Base-by-base conservation (phyloP, 2,888 invertebrate genomes). In the Timema podura region DNA sequence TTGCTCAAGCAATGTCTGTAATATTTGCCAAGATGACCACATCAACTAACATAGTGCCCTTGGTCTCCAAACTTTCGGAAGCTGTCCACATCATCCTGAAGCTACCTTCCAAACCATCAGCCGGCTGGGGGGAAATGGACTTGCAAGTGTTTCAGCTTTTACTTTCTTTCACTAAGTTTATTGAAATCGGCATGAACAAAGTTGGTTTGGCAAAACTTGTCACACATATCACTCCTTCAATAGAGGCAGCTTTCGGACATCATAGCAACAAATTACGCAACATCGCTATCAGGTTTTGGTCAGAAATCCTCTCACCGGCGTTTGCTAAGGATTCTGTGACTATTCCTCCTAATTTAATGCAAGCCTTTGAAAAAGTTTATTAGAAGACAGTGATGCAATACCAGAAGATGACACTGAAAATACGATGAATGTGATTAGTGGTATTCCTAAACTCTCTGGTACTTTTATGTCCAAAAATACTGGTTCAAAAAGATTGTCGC, bases 221-320 rank as follows among this genome's bases (percentile, higher is more conserved):
- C 30, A 30, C 30, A 3, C 30, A 30, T 30, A 59, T 68, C n/a
- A 61, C 30, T 11, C 9, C 30, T 16, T 30, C 48, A 30, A 10
- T 68, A 46, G 68, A 68, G 9, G 30, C 13, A 48, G 68, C 59
- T 13, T 68, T 68, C 30, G 61, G 30, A 11, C 57, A 59, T 30
- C n/a, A 10, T 5, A 11, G 9, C 0, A 9, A 47, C 3, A 61
- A 61, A 11, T 44, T 68, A 7, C 30, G 48, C 13, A 10, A 7
- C 30, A 13, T 13, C n/a, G 47, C 59, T 5, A 16, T 48, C 11
- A 30, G 15, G 0, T 68, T 68, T 16, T 68, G 68, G 68, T 59
- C 59, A 30, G 61, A 61, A 1, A 16, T n/a, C 11, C n/a, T 68
- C 5, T 9, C 48, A 5, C 68, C 68, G 5, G 30, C 48, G 16